A percentile compares a stretch with the other conserved stretches of the same genome.
Conservation (phyloP, 64 coral and sea anemone species). For the Orbicella faveolata region DNA sequence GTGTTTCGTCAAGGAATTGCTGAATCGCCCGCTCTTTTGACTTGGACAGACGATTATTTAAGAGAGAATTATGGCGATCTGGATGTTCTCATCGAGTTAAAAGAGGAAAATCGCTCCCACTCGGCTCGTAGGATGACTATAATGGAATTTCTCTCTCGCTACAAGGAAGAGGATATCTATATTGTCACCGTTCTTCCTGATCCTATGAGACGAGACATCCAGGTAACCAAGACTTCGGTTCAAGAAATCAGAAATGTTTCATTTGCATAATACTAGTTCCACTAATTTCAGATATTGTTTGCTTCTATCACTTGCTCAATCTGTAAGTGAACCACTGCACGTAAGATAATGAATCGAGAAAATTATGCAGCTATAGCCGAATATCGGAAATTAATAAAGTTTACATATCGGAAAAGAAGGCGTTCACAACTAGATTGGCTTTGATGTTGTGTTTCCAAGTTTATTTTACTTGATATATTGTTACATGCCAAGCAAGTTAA, state of each 20-base stretch:
- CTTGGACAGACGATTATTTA: conserved; percentile 73
- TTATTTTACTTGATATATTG: no score
- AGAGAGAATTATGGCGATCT: conserved; percentile 77
- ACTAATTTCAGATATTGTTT: no score
- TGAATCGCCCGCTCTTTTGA: conserved; percentile 64
- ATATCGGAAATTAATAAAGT: no score
- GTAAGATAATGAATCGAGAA: no score
- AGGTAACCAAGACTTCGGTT: conserved; percentile 31
- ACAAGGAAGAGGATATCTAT: conserved; percentile 70
- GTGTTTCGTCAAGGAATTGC: conserved; percentile 77
- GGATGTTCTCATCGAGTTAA: conserved; percentile 87
- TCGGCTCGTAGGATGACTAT: conserved; percentile 82
- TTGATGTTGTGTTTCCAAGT: no score
- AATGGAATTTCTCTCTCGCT: conserved; percentile 66
- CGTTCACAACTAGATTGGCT: no score
- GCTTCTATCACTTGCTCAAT: no score
- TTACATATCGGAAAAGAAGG: no score
- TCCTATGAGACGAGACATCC: conserved; percentile 80
- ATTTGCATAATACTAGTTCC: not conserved
- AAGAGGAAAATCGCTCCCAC: conserved; percentile 71
- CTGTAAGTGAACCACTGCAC: no score
- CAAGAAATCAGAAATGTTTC: not conserved
- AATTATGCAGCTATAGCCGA: no score
- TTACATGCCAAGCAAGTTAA: no score
- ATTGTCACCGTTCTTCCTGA: conserved; percentile 81